Evolutionary conservation across 2,113 vertebrate species (phyloP).

Genomic region (Rhinolophus sinicus): DNA sequence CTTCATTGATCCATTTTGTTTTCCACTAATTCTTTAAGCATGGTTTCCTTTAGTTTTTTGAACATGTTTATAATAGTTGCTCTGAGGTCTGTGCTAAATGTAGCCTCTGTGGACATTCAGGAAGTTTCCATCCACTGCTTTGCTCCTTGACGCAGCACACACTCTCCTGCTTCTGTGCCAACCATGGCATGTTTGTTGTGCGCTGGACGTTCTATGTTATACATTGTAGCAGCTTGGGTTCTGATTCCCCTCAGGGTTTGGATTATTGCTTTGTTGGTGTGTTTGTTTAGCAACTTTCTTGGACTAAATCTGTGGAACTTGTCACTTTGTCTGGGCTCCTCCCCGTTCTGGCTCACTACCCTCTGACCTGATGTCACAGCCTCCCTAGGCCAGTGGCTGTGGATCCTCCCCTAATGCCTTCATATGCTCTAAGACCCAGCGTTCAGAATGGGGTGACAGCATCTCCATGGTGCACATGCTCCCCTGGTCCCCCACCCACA

Average conservation of each 20-base stretch:
- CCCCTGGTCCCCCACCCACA: background rate
- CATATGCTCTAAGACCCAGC: rapidly evolving
- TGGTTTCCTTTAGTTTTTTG: background rate
- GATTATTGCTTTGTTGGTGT: rapidly evolving
- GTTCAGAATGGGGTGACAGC: rapidly evolving
- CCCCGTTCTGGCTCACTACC: rapidly evolving
- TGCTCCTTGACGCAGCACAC: rapidly evolving
- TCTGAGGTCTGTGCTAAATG: background rate
- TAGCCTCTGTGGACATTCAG: rapidly evolving
- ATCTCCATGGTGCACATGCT: rapidly evolving
- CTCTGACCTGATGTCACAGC: rapidly evolving
- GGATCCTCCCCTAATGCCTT: too few relatives aligned
- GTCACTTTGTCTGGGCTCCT: rapidly evolving
- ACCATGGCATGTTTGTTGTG: rapidly evolving
- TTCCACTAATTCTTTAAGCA: background rate
- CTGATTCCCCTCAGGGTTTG: rapidly evolving
- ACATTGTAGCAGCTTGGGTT: rapidly evolving
- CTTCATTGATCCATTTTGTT: background rate
- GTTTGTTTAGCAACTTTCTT: background rate
- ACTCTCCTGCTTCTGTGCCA: rapidly evolving
- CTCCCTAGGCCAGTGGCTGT: too few relatives aligned
- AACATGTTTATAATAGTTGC: rapidly evolving
- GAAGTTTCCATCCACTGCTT: rapidly evolving
- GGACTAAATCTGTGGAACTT: background rate
- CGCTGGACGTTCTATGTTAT: rapidly evolving